These are phyloP conservation scores for Aleiodes leptofemur DNA, from an alignment of 2,888 invertebrate genomes.

Conservation along the genomic window DNA sequence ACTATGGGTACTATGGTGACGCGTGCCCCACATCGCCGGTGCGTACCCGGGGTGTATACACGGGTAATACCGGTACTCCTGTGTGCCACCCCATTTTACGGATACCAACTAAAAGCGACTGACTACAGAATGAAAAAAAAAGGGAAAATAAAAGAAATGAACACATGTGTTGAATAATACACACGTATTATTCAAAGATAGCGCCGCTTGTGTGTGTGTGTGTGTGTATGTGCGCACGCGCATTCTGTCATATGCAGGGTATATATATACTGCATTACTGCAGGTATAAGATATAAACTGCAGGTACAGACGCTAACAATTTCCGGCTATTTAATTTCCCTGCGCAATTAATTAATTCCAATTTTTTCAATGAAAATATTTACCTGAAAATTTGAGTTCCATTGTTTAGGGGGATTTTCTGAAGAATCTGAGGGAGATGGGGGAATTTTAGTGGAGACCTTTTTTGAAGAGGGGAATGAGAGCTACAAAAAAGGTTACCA, in stretches of 20 bases:
- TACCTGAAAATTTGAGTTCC: no score
- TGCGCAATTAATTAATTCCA: constrained; percentile 15
- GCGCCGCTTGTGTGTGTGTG: constrained; percentile 8
- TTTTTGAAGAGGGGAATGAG: no score
- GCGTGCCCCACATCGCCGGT: constrained; percentile 66
- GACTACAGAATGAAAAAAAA: neutral
- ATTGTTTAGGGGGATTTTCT: no score
- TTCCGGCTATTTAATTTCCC: neutral
- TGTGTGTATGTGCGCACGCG: constrained; percentile 29
- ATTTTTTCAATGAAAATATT: no score
- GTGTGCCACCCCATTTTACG: constrained; percentile 13
- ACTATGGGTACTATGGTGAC: constrained; percentile 64
- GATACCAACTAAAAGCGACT: constrained; percentile 5
- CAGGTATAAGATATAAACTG: constrained; percentile 30
- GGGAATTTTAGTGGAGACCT: no score
- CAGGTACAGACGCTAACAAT: constrained; percentile 8
- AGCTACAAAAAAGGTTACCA: no score
- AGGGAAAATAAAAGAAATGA: constrained; percentile 4
- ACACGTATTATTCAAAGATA: neutral
- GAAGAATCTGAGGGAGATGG: no score
- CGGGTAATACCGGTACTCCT: neutral
- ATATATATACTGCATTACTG: constrained; percentile 15
- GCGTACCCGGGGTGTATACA: neutral
- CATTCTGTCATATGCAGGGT: constrained; percentile 18
- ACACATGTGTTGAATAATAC: constrained; percentile 3